Evolutionary conservation across 2,113 vertebrate genomes (phyloP).

Genomic region (Mionectes macconnelli): DNA sequence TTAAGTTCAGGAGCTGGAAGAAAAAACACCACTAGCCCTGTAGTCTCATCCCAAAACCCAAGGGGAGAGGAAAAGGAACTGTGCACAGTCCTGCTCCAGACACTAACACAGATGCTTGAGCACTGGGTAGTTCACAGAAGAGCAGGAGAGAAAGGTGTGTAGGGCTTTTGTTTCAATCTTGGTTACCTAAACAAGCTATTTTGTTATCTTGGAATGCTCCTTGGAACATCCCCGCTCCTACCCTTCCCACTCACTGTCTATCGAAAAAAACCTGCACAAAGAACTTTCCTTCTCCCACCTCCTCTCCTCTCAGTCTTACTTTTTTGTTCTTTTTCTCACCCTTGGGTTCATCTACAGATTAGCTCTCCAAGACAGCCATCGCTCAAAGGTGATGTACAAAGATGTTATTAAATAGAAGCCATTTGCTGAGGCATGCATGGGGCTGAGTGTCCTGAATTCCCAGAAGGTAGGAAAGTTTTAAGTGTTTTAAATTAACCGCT

Average conservation of each 20-base stretch:
- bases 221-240: background rate
- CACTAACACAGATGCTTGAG: background rate
- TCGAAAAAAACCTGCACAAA: background rate
- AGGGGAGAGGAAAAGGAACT: background rate
- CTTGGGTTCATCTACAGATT: background rate
- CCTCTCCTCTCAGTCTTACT: background rate
- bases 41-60: background rate
- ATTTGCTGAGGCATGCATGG: background rate
- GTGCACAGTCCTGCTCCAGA: background rate
- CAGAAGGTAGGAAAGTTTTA: background rate
- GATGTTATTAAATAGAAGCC: background rate
- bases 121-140: fast-evolving
- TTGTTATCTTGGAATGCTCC: background rate
- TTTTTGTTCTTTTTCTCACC: background rate
- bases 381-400: background rate
- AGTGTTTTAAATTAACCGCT: background rate
- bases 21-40: background rate
- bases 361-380: background rate
- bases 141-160: background rate
- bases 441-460: background rate
- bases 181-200: background rate
- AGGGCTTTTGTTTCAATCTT: background rate
- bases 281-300: background rate
- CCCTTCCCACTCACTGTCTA: background rate
- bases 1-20: background rate